Base-by-base conservation (phyloP, 2,113 vertebrate genomes). In the Antennarius striatus region DNA sequence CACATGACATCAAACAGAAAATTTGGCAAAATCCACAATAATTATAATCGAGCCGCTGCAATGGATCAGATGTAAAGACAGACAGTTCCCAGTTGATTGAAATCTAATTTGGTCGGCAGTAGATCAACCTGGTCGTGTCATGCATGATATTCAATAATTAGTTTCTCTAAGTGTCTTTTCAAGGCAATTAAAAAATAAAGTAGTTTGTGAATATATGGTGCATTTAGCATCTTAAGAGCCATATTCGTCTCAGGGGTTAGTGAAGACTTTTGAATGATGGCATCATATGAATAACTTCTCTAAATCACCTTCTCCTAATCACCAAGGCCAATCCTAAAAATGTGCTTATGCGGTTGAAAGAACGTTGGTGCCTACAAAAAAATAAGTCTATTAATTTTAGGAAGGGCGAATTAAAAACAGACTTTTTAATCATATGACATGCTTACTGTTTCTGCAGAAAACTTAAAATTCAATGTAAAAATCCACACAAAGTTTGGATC, bases 1-100 rank as follows among this genome's bases (percentile, higher is more conserved):
- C 56, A 74, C 72, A 71, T 83, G 62, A 64, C 56, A 22, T 22
- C 72, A 68, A 83, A 85, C 59, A 84, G 62, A 56, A 36, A 36
- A 66, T 68, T 66, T 58, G 71, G 69, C 77, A 65, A 67, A 58
- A 71, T 64, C 49, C 55, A 61, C 60, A 58, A 39, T 49, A 52
- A 65, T 36, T 36, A 29, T 32, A 1, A 1, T 16, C 63, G 8
- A 49, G 22, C 28, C 30, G 30, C 36, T 56, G 58, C 29, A 22
- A 51, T 1, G 11, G 53, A 57, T 53, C 29, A 56, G 56, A 30
- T 40, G 30, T 43, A 29, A 52, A 55, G 42, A 16, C 7, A 15
- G 16, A 60, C 9, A 28, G 52, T 53, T 45, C 13, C 6, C 1
- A 56, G 7, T 30, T 63, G 54, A 65, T 46, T 63, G 47, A 54